Conservation (phyloP, 2,113 vertebrate species). For the Eulemur macaco region DNA sequence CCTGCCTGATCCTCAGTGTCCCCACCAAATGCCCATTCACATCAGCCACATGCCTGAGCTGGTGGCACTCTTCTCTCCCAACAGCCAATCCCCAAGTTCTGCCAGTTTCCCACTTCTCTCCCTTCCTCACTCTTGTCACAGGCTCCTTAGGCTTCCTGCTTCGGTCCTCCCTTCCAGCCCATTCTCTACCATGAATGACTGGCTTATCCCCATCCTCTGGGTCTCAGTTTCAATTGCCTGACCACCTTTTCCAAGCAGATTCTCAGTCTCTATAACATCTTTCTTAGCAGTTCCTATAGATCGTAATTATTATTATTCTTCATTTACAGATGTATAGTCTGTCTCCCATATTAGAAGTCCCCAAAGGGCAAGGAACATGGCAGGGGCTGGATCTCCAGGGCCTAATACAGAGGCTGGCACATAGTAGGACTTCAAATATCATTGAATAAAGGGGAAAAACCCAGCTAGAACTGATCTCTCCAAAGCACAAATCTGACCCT, state of each 20-base stretch:
- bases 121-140: not conserved
- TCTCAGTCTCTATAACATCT: not conserved
- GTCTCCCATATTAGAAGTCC: not conserved
- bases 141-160: not conserved
- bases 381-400: not conserved
- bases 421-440: not conserved
- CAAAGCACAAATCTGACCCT: not conserved
- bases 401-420: not conserved
- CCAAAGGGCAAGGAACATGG: not conserved
- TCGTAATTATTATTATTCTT: not conserved
- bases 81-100: not conserved
- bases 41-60: not conserved
- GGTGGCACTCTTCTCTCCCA: not conserved
- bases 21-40: not conserved
- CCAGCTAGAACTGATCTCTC: not conserved
- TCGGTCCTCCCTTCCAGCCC: not conserved
- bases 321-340: not conserved
- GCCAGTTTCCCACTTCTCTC: not conserved
- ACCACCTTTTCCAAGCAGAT: not conserved
- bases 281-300: not conserved
- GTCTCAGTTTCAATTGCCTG: not conserved
- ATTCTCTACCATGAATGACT: no score
- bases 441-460: not conserved
- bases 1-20: not conserved
- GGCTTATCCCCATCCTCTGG: not conserved